Conservation (phyloP, 2,888 invertebrate genomes). For the Anagyrus pseudococci region DNA sequence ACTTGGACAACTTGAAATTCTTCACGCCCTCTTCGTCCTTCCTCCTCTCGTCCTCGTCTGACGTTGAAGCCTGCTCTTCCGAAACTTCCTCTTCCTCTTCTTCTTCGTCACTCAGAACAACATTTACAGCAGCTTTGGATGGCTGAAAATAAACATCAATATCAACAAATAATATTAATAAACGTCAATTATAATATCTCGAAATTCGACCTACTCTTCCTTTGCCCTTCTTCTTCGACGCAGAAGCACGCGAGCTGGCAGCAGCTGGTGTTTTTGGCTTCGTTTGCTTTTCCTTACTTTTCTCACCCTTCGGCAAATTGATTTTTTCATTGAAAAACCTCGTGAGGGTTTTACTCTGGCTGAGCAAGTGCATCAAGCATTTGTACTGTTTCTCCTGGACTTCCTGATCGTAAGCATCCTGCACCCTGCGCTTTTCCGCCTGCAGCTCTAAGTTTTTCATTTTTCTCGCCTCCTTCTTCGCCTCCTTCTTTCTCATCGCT, state of each 20-base stretch:
- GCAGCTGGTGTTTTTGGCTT: conserved; percentile 31
- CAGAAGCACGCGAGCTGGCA: not conserved
- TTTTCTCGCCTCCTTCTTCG: not conserved
- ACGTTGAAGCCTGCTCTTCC: conserved; percentile 38
- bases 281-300: conserved; percentile 3
- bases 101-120: conserved; percentile 35
- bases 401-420: conserved; percentile 44
- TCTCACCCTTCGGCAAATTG: conserved; percentile 38
- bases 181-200: too few relatives aligned
- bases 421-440: conserved; percentile 36
- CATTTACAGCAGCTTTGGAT: conserved; percentile 34
- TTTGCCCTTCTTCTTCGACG: not conserved
- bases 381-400: conserved; percentile 51
- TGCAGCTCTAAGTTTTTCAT: conserved; percentile 1
- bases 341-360: conserved; percentile 51
- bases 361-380: conserved; percentile 52
- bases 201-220: not conserved
- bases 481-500: not conserved
- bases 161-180: conserved; percentile 10
- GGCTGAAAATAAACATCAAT: conserved; percentile 10
- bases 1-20: conserved; percentile 38
- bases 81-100: conserved; percentile 45
- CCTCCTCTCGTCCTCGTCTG: conserved; percentile 39
- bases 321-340: conserved; percentile 43
- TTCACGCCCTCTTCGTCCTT: conserved; percentile 49